phyloP scores from a whole-genome alignment of 2,888 invertebrate species.

The Hipparchia semele region DNA sequence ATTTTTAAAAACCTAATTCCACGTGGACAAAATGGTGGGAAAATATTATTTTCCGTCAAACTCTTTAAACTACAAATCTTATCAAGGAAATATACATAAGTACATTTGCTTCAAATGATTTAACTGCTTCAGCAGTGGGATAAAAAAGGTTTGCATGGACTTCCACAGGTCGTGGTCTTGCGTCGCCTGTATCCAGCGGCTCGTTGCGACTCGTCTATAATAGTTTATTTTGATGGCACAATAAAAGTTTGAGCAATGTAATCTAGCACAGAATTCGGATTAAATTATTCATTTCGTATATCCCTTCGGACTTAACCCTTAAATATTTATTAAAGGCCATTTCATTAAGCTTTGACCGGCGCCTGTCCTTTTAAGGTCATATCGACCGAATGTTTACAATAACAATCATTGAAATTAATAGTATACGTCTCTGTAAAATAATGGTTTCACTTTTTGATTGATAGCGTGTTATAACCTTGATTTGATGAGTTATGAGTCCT shows the following conservation, averaged over 20 bases:
- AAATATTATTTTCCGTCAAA: too few species aligned
- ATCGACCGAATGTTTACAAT: conserved; percentile 7
- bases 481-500: background rate
- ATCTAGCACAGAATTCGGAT: conserved; percentile 4
- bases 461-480: background rate
- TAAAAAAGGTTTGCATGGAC: too few species aligned
- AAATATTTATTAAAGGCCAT: conserved; percentile 28
- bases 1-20: too few species aligned
- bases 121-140: too few species aligned
- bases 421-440: background rate
- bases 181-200: too few species aligned
- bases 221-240: background rate
- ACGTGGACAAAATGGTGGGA: too few species aligned
- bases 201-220: too few species aligned
- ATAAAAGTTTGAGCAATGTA: conserved; percentile 7
- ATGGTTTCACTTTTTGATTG: background rate
- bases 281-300: conserved; percentile 20
- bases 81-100: too few species aligned
- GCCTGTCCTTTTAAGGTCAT: conserved; percentile 10
- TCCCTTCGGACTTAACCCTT: conserved; percentile 15
- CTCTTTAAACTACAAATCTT: too few species aligned
- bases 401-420: background rate
- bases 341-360: conserved; percentile 21
- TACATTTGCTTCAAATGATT: too few species aligned
- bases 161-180: too few species aligned